Conservation (phyloP, 2,797 vertebrate species). For the Peromyscus eremicus region DNA sequence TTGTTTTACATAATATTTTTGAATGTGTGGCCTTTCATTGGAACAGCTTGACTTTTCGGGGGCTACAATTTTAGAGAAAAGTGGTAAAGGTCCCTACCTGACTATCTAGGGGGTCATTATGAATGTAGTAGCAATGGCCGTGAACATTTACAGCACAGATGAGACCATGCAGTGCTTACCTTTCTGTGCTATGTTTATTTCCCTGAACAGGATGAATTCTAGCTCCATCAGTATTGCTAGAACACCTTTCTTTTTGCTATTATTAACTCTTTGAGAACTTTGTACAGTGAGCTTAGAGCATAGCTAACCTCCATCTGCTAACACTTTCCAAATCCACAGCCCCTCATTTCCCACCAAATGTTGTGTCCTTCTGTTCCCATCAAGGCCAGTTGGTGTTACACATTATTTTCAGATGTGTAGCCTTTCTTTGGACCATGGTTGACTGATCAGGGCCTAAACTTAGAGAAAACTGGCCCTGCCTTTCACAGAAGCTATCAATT, state of each 20-base stretch:
- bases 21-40: background rate
- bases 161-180: background rate
- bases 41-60: background rate
- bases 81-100: background rate
- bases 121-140: background rate
- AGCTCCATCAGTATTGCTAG: background rate
- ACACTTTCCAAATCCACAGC: background rate
- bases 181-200: background rate
- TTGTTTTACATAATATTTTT: background rate
- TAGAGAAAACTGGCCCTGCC: background rate
- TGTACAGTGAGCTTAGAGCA: background rate
- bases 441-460: background rate
- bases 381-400: background rate
- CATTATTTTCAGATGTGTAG: background rate
- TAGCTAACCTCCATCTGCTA: background rate
- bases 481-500: background rate
- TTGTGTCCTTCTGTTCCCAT: background rate
- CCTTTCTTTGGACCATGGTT: background rate
- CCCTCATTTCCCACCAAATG: background rate
- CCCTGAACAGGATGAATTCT: background rate
- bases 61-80: background rate
- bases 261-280: background rate
- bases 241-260: background rate
- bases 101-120: background rate
- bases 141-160: background rate